Percentiles rank a stretch among this genome's conserved stretches.
These are phyloP conservation scores for Melanotaenia duboulayi DNA, from an alignment of 2,113 vertebrate species.

Conservation along the genomic window DNA sequence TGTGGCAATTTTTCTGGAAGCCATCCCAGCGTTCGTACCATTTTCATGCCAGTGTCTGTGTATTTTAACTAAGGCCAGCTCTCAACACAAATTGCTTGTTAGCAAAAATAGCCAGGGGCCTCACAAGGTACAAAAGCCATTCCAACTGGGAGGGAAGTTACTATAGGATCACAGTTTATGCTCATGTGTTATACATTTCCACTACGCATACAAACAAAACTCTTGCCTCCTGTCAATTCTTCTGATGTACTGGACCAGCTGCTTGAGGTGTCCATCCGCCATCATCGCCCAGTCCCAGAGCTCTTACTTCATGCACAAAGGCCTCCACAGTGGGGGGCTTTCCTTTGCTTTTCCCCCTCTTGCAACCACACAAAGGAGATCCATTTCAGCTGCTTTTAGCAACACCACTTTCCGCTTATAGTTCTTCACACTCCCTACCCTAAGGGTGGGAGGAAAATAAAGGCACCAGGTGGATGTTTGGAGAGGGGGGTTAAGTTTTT, in stretches of 20 bases:
- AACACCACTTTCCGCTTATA: slow-evolving; percentile 63
- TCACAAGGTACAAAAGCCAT: slow-evolving; percentile 43
- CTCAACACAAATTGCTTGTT: slow-evolving; percentile 52
- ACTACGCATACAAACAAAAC: slow-evolving; percentile 38
- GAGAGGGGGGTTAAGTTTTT: slow-evolving; percentile 54
- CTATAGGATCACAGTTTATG: slow-evolving; percentile 18
- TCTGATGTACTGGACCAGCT: slow-evolving; percentile 20
- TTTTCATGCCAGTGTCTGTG: slow-evolving; percentile 16
- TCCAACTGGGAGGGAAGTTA: slow-evolving; percentile 14
- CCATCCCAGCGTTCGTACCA: neutral
- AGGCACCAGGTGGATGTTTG: slow-evolving; percentile 73
- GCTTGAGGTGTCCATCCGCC: slow-evolving; percentile 52
- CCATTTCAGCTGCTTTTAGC: slow-evolving; percentile 76
- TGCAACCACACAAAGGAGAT: slow-evolving; percentile 73
- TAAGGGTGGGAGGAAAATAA: slow-evolving; percentile 56
- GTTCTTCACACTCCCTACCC: slow-evolving; percentile 55
- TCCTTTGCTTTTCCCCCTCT: slow-evolving; percentile 49
- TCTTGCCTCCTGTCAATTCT: slow-evolving; percentile 28
- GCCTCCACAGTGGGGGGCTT: slow-evolving; percentile 48
- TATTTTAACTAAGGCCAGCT: slow-evolving; percentile 33
- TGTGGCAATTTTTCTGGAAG: neutral
- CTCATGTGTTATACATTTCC: slow-evolving; percentile 32
- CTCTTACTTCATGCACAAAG: slow-evolving; percentile 48
- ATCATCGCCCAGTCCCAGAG: slow-evolving; percentile 24
- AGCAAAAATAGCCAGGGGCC: slow-evolving; percentile 56